Percentiles rank a stretch among this genome's conserved stretches.
Conservation (phyloP, 1,140 invertebrate species). For the Drosophila sproati region DNA sequence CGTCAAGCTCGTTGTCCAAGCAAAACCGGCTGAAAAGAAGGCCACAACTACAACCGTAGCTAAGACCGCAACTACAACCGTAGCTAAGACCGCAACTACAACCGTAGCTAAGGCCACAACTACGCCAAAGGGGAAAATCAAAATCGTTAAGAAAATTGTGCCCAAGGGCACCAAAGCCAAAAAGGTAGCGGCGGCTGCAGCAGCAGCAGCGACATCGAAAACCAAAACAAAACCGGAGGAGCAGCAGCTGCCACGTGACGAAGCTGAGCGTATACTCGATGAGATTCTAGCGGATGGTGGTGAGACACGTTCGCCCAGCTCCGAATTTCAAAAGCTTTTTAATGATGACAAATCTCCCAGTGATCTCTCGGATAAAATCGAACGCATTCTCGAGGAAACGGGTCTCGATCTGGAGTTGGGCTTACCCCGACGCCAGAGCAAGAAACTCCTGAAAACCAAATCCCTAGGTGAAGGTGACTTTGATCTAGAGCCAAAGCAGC, state of each 20-base stretch:
- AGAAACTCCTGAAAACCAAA: constrained; percentile 75
- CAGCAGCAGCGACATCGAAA: constrained; percentile 8
- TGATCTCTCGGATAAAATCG: constrained; percentile 81
- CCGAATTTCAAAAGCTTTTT: constrained; percentile 75
- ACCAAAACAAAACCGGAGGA: not conserved
- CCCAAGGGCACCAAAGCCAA: constrained; percentile 76
- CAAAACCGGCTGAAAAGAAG: constrained; percentile 28
- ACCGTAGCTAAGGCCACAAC: constrained; percentile 43
- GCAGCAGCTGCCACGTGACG: constrained; percentile 54
- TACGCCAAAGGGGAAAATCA: constrained; percentile 65
- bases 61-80: not conserved
- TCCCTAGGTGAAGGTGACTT: constrained; percentile 77
- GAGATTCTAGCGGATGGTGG: constrained; percentile 74
- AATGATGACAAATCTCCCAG: constrained; percentile 80
- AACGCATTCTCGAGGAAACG: constrained; percentile 73
- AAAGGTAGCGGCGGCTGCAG: constrained; percentile 56
- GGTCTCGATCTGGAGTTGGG: constrained; percentile 75
- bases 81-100: constrained; percentile 21
- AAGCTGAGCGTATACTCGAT: constrained; percentile 70
- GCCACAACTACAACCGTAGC: not conserved
- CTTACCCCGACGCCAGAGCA: constrained; percentile 56
- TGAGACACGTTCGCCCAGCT: constrained; percentile 68
- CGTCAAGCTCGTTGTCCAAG: constrained; percentile 25
- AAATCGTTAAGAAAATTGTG: constrained; percentile 80
- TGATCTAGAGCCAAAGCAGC: constrained; percentile 40